phyloP scores from a whole-genome alignment of 2,888 invertebrate species.

The Deladenus siricidicola region DNA sequence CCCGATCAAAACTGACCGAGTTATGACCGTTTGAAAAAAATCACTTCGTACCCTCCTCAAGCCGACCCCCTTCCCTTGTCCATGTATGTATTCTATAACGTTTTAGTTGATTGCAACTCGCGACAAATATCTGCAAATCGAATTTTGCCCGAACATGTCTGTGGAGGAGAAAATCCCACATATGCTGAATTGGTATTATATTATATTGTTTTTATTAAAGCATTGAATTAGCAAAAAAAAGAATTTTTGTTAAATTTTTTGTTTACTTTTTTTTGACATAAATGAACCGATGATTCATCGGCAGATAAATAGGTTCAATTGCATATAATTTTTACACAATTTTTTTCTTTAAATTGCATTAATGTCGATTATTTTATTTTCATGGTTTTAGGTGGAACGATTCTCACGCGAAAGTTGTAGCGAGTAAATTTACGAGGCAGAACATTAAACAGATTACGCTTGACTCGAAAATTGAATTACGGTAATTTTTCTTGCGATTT shows the following conservation, averaged over 20 bases:
- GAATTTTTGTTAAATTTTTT: too few relatives aligned
- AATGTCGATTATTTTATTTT: too few relatives aligned
- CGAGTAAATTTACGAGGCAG: neutral
- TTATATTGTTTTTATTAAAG: neutral
- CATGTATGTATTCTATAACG: too few relatives aligned
- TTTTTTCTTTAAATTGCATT: neutral
- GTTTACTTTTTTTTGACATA: too few relatives aligned
- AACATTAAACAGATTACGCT: neutral
- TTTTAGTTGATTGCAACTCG: too few relatives aligned
- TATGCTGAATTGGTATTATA: constrained; percentile 57
- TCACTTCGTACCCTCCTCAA: too few relatives aligned
- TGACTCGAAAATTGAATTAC: neutral
- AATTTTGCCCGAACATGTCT: constrained; percentile 55
- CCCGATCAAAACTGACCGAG: too few relatives aligned
- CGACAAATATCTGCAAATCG: constrained; percentile 52
- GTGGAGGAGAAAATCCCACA: constrained; percentile 56
- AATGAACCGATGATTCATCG: too few relatives aligned
- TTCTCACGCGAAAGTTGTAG: neutral
- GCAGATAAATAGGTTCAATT: too few relatives aligned
- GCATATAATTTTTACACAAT: neutral
- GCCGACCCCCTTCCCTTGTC: too few relatives aligned
- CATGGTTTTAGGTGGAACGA: neutral
- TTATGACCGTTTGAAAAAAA: too few relatives aligned
- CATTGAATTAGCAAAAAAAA: too few relatives aligned
- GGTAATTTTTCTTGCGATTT: neutral